Base-by-base conservation (phyloP, 1,140 invertebrate species). In the Anastatus disparis region DNA sequence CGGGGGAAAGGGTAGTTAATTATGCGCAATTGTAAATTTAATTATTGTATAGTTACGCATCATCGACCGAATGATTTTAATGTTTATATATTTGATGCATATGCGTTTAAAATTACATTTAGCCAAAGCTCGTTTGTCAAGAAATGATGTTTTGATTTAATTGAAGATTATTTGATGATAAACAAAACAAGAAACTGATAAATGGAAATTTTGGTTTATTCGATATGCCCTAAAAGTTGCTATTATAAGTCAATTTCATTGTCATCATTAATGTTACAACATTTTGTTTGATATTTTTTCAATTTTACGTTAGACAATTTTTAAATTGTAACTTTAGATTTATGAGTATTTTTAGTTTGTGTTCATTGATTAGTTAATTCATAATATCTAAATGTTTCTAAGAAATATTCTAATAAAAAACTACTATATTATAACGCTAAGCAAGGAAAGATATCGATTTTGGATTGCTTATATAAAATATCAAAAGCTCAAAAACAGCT, bases 1-100 rank as follows among this genome's bases (percentile, higher is more conserved):
- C 12, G 52, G n/a, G n/a, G n/a, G n/a, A n/a, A n/a, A n/a, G n/a
- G 20, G 20, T 58, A 52, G 65, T 71, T 71, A 65, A 71, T 71
- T 59, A 59, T 66, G 44, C 44, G 10, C 62, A 31, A 58, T 65
- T 44, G 44, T 53, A 71, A 71, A 29, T 66, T 59, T 71, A 65
- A 65, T 71, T 71, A 59, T 66, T 63, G 40, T 55, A 3, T 50
- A 44, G 40, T 38, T 50, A 50, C 17, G 55, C 53, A 59, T 53
- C 56, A 22, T 53, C 53, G 56, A 20, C 26, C 27, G 24, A 61
- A 62, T 63, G 22, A 63, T 70, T 63, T 63, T 29, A 24, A 56
- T 56, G 50, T 63, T 63, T 58, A 50, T 53, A 42, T 42, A 55
- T 62, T n/a, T 53, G 35, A 70, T 64, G 31, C 35, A 40, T 46